Evolutionary conservation across 2,113 vertebrate genomes (phyloP), one percentile per base, ranked within the genome.

Genomic region (Prietella phreatophila): DNA sequence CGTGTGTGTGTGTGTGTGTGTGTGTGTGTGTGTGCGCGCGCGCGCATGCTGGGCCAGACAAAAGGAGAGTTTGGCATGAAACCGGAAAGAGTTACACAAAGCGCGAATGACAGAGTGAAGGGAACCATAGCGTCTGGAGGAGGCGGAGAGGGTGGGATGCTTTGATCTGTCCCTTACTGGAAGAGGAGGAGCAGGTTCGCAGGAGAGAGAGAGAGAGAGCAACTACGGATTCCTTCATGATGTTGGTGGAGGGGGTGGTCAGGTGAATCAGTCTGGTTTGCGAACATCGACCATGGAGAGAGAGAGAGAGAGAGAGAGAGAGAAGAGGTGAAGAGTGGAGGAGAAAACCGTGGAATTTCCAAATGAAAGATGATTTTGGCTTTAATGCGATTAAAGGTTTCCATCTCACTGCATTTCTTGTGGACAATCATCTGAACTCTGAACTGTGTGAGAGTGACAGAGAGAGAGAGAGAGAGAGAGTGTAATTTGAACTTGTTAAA

Each of bases 381-480:
- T 93, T 93, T 96, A 95, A 96, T 95, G 95, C 93, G 95, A 96
- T 96, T 96, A 96, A 94, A 95, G 94, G 93, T 95, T 96, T 96
- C 95, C 95, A 94, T 95, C 92, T 95, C 95, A 95, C 93, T 91
- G 95, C 94, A 92, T 93, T 89, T 92, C 93, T 91, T 90, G 93
- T 91, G 93, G 92, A 94, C 93, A 94, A 94, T 93, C 92, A 93
- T 93, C 92, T 65, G 83, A 92, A 93, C 93, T 94, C 93, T 91
- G 92, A 90, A 55, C 50, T 9, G 36, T 60, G 61, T 87, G 79
- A 84, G 80, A 82, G 60, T 53, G 85, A n/a, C n/a, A 7, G 42
- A 7, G 42, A 6, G 42, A 47, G 42, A 47, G 47, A 47, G 47
- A 47, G 47, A 30, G n/a, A 10, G 53, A 33, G 53, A 4, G 71